Evolutionary conservation across 2,888 invertebrate genomes (phyloP).

Genomic region (Conops quadrifasciatus): DNA sequence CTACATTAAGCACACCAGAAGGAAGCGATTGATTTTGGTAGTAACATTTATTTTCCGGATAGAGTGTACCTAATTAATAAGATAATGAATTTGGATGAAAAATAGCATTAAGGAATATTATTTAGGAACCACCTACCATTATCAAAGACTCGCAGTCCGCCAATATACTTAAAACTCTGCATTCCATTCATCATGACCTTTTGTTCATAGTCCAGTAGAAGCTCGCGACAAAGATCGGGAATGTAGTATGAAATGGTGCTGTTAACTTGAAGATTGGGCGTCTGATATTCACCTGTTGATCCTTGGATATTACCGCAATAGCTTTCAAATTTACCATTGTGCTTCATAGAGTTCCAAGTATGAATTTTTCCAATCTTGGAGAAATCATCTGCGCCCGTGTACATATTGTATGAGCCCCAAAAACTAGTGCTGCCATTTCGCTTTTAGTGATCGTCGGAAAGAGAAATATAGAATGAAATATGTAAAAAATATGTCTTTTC

Average conservation of each 20-base stretch:
- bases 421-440: constrained; percentile 77
- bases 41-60: constrained; percentile 74
- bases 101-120: neutral
- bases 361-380: constrained; percentile 73
- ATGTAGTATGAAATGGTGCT: constrained; percentile 72
- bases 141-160: constrained; percentile 72
- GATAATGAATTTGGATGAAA: neutral
- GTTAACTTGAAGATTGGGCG: constrained; percentile 70
- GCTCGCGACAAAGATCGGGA: constrained; percentile 77
- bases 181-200: constrained; percentile 70
- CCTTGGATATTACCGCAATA: constrained; percentile 72
- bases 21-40: constrained; percentile 78
- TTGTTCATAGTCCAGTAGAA: constrained; percentile 70
- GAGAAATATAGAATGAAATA: neutral
- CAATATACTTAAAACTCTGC: constrained; percentile 71
- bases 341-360: constrained; percentile 75
- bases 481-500: too few relatives aligned
- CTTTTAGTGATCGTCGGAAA: constrained; percentile 68
- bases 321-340: constrained; percentile 65
- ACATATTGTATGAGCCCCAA: constrained; percentile 79
- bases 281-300: constrained; percentile 81
- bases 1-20: constrained; percentile 78
- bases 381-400: constrained; percentile 73
- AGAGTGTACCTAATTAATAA: constrained; percentile 60
- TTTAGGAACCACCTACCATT: constrained; percentile 66